Evolutionary conservation across 2,113 vertebrate genomes (phyloP), one percentile per base, ranked within the genome.

Genomic region (Oryzias woworae): DNA sequence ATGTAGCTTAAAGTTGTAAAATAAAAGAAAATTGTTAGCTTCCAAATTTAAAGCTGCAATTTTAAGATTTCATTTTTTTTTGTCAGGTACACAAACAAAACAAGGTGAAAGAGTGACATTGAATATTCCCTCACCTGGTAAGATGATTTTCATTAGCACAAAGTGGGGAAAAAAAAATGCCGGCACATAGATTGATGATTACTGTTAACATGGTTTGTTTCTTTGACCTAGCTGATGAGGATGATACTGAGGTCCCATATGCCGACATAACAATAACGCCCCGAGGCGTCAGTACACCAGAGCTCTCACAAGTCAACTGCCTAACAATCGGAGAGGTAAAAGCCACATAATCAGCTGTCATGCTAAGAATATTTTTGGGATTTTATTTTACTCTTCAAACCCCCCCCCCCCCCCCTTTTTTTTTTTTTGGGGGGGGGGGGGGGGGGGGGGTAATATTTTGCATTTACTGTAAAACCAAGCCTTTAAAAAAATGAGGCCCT

Each of bases 251-350:
- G 68, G 91, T 93, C 49, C 89, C 92, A 18, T 93, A 93, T 48
- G 92, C 92, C 50, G 92, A 93, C 73, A 93, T 92, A 41, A 85
- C 92, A 72, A 93, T 93, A 63, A 87, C 90, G 4, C 78, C 91
- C 15, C 83, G 90, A 72, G 90, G 90, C 5, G 74, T 87, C 71
- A 92, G 92, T 20, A 88, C 88, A 59, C 92, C 90, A 14, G 91
- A 92, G 66, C 85, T 92, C 46, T 82, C 85, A 23, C 86, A 89
- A 58, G 73, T 86, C 1, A 56, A 76, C 18, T 81, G 75, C 67
- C 65, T 84, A 58, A 14, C 73, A 36, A 57, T 82, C 20, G 79
- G 73, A 23, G 71, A 87, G 75, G 89, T 92, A 66, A 88, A 77
- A 23, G 4, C 41, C 31, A 20, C 26, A 14, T 31, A n/a, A 7